Evolutionary conservation across 2,888 invertebrate genomes (phyloP).

Genomic region (Mythimna pallens): DNA sequence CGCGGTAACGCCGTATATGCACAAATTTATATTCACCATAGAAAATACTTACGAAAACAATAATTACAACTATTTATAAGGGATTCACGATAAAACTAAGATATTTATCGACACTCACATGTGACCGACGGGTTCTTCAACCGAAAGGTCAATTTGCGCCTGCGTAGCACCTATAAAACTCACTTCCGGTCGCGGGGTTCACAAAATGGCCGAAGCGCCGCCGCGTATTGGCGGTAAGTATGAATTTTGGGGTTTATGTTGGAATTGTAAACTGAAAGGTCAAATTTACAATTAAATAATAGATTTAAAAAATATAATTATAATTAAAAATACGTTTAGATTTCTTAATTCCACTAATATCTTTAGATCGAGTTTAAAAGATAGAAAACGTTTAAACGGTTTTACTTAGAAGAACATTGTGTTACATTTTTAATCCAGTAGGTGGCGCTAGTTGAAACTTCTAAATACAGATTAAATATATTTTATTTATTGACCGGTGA

Average conservation of each 20-base stretch:
- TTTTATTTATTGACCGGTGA: constrained; percentile 48
- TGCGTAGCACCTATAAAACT: constrained; percentile 92
- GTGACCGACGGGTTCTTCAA: constrained; percentile 97
- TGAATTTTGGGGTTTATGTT: constrained; percentile 48
- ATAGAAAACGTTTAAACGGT: constrained; percentile 39
- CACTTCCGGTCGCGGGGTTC: constrained; percentile 90
- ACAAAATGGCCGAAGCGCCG: constrained; percentile 84
- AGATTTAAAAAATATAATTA: background rate
- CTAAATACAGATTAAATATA: constrained; percentile 47
- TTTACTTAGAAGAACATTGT: constrained; percentile 29
- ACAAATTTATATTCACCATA: constrained; percentile 85
- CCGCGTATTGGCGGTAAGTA: constrained; percentile 81
- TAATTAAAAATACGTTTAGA: background rate
- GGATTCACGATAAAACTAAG: constrained; percentile 88
- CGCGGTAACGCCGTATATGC: constrained; percentile 76
- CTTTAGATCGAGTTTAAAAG: constrained; percentile 5
- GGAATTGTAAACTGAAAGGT: background rate
- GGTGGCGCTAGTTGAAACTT: constrained; percentile 48
- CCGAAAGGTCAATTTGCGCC: constrained; percentile 94
- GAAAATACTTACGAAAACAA: constrained; percentile 89
- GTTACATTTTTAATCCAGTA: constrained; percentile 15
- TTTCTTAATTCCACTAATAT: background rate
- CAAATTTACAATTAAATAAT: accelerated
- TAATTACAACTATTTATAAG: constrained; percentile 83
- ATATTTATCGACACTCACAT: constrained; percentile 95